Percentiles rank a stretch among this genome's conserved stretches.
phyloP scores from a whole-genome alignment of 2,113 vertebrate genomes.

The Mustela lutreola region DNA sequence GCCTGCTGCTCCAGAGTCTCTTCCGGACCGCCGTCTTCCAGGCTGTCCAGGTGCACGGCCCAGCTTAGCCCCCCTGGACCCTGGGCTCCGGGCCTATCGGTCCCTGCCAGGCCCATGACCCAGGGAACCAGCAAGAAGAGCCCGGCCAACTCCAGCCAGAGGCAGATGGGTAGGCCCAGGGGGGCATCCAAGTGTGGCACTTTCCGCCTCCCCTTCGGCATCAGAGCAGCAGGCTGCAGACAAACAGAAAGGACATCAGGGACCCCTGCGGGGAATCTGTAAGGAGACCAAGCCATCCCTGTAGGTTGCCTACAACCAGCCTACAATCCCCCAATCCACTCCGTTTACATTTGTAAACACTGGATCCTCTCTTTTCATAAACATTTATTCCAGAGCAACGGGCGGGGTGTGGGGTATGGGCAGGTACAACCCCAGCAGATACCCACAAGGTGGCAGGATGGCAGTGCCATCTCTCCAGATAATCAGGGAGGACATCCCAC shows the following conservation, averaged over 20 bases:
- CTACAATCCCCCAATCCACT: not conserved
- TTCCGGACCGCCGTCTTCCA: slow-evolving; percentile 67
- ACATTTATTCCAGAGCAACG: not conserved
- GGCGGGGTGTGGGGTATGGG: too few relatives aligned
- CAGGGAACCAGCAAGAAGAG: slow-evolving; percentile 64
- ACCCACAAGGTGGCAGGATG: not conserved
- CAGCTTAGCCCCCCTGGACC: slow-evolving; percentile 87
- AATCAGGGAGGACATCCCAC: not conserved
- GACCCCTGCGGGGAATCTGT: not conserved
- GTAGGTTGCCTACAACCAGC: not conserved
- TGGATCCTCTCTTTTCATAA: not conserved
- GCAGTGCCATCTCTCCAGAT: not conserved
- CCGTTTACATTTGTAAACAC: not conserved
- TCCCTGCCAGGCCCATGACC: slow-evolving; percentile 59
- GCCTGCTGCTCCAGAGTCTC: slow-evolving; percentile 87
- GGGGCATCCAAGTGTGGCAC: slow-evolving; percentile 81
- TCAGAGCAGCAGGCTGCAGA: slow-evolving; percentile 86
- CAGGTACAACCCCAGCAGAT: not conserved
- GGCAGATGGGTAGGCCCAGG: slow-evolving; percentile 84
- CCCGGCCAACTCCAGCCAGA: slow-evolving; percentile 82
- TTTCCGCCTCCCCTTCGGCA: slow-evolving; percentile 85
- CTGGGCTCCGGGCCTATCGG: not conserved
- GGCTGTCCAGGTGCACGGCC: slow-evolving; percentile 90
- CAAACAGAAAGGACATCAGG: not conserved
- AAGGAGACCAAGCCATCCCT: not conserved